Conservation (phyloP, 2,888 invertebrate genomes). For the Hyposoter didymator region DNA sequence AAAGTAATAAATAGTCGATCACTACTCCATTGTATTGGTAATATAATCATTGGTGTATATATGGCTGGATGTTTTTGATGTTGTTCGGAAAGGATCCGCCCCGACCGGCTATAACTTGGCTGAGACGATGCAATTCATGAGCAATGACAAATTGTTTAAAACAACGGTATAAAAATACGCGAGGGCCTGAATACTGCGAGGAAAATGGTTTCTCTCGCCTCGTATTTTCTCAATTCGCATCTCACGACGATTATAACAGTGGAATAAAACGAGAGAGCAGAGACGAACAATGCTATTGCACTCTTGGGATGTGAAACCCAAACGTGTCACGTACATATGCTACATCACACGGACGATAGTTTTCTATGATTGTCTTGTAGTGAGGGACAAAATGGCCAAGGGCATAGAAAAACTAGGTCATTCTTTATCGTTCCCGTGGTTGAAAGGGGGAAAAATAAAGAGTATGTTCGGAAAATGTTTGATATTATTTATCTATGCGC, state of each 20-base stretch:
- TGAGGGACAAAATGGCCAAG: constrained; percentile 11
- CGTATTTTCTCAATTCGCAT: constrained; percentile 27
- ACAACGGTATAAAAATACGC: background rate
- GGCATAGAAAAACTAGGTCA: constrained; percentile 17
- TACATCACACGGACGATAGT: constrained; percentile 8
- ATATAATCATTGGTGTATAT: no score
- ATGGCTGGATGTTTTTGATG: background rate
- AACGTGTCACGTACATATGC: constrained; percentile 15
- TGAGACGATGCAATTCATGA: background rate
- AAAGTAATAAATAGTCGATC: background rate
- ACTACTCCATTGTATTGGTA: background rate
- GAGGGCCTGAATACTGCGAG: background rate
- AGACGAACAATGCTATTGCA: background rate
- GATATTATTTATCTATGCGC: background rate
- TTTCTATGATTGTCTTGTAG: background rate
- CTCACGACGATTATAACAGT: constrained; percentile 13
- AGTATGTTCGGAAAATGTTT: background rate
- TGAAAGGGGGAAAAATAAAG: background rate
- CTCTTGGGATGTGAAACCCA: constrained; percentile 13
- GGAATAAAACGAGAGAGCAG: constrained; percentile 11
- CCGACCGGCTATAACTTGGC: background rate
- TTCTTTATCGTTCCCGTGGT: background rate
- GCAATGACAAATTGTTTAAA: background rate
- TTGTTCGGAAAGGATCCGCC: background rate
- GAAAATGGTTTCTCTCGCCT: constrained; percentile 27